A percentile compares a stretch with the other conserved stretches of the same genome.
Conservation (phyloP, 1,140 invertebrate species). For the Oppia nitens region DNA sequence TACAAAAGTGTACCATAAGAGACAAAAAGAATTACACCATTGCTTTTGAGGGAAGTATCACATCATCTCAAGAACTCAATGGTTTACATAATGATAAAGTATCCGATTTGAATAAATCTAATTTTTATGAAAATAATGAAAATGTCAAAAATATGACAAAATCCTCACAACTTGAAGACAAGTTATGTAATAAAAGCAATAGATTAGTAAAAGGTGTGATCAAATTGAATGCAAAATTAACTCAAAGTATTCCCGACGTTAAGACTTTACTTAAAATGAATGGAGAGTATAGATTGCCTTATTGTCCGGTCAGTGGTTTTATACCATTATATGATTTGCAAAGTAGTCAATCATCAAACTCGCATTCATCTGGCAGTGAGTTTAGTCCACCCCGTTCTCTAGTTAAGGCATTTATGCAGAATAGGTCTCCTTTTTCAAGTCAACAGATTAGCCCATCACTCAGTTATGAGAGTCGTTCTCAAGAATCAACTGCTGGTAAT, state of each 20-base stretch:
- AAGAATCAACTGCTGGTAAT: background rate
- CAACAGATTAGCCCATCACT: background rate
- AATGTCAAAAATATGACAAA: background rate
- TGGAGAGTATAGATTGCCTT: background rate
- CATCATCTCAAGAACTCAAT: background rate
- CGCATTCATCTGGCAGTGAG: slow-evolving; percentile 31
- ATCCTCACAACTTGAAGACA: background rate
- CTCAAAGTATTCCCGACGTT: slow-evolving; percentile 55
- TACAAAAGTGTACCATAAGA: slow-evolving; percentile 54
- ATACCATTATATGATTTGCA: slow-evolving; percentile 47
- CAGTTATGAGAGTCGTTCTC: background rate
- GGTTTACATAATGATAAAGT: background rate
- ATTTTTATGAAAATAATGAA: slow-evolving; percentile 8
- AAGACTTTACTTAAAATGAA: slow-evolving; percentile 5
- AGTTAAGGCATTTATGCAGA: slow-evolving; percentile 70
- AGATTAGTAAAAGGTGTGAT: background rate
- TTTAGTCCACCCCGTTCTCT: slow-evolving; percentile 32
- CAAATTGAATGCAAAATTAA: slow-evolving; percentile 24
- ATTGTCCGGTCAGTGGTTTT: background rate
- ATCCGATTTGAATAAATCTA: slow-evolving; percentile 14
- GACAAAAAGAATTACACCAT: slow-evolving; percentile 90
- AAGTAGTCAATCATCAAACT: slow-evolving; percentile 30
- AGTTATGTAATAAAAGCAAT: background rate
- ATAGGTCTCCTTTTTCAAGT: slow-evolving; percentile 24
- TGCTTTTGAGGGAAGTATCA: slow-evolving; percentile 63